phyloP scores from a whole-genome alignment of 2,888 invertebrate species.

The Pristionchus mayeri region DNA sequence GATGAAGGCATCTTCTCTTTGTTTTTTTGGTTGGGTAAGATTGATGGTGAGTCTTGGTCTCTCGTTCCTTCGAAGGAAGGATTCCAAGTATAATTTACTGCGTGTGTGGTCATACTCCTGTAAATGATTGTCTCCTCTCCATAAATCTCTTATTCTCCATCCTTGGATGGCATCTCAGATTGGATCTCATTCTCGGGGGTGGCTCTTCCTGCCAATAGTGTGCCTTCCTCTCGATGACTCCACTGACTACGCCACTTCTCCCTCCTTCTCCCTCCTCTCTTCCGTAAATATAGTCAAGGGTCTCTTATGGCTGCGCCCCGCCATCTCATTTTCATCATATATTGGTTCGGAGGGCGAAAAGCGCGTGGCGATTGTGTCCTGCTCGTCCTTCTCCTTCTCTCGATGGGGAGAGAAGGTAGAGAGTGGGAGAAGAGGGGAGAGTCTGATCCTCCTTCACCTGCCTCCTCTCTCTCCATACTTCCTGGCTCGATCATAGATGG shows the following conservation, averaged over 20 bases:
- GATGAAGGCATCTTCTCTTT: no score
- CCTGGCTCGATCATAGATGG: background rate
- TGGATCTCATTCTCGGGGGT: no score
- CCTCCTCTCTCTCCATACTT: background rate
- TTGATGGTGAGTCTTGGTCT: no score
- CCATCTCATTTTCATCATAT: conserved; percentile 41
- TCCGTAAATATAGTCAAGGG: conserved; percentile 44
- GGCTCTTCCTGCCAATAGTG: conserved; percentile 36
- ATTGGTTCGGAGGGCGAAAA: conserved; percentile 1
- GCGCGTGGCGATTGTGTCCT: conserved; percentile 19
- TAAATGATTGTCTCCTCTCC: no score
- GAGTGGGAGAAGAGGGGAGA: background rate
- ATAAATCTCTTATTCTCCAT: no score
- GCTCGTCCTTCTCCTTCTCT: background rate
- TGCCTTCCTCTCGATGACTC: conserved; percentile 1
- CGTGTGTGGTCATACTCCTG: no score
- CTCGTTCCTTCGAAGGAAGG: no score
- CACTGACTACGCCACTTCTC: background rate
- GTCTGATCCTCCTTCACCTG: background rate
- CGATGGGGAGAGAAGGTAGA: background rate
- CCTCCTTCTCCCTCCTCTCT: background rate
- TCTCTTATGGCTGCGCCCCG: conserved; percentile 14
- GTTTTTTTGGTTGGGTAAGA: no score
- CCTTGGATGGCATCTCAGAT: no score
- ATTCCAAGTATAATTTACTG: no score